Evolutionary conservation across 2,113 vertebrate species (phyloP).

Genomic region (Megaceryle maxima): DNA sequence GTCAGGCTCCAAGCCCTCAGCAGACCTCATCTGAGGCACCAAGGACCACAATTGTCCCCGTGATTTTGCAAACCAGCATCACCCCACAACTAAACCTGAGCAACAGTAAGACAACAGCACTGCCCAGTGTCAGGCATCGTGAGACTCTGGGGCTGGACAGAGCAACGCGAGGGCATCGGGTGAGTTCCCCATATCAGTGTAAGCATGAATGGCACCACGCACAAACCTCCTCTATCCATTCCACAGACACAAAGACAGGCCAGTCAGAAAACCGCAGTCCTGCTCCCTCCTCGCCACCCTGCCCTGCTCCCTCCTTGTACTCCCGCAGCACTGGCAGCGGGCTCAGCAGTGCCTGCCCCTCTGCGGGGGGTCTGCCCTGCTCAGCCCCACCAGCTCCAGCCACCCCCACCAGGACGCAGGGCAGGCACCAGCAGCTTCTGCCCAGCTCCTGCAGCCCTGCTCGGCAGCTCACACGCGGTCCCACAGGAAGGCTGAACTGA

Average conservation of each 20-base stretch:
- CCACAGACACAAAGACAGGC: background rate
- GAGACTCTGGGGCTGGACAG: background rate
- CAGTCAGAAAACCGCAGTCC: background rate
- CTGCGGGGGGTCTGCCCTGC: background rate
- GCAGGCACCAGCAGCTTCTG: background rate
- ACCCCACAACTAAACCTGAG: background rate
- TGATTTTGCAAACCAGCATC: background rate
- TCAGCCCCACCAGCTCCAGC: background rate
- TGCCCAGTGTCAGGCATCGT: background rate
- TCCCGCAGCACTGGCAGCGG: rapidly evolving
- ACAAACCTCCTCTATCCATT: background rate
- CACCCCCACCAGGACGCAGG: background rate
- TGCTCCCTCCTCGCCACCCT: background rate
- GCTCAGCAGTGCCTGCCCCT: rapidly evolving
- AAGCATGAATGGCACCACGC: background rate
- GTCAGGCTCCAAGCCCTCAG: background rate
- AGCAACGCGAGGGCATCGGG: rapidly evolving
- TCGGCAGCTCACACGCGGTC: rapidly evolving
- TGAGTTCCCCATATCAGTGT: background rate
- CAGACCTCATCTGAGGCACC: background rate
- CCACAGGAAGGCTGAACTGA: background rate
- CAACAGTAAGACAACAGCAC: background rate
- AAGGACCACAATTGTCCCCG: background rate
- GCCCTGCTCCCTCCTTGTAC: background rate
- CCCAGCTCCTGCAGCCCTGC: background rate